Percentiles rank a stretch among this genome's conserved stretches.
phyloP scores from a whole-genome alignment of 2,797 vertebrate genomes.

The Phataginus tricuspis region DNA sequence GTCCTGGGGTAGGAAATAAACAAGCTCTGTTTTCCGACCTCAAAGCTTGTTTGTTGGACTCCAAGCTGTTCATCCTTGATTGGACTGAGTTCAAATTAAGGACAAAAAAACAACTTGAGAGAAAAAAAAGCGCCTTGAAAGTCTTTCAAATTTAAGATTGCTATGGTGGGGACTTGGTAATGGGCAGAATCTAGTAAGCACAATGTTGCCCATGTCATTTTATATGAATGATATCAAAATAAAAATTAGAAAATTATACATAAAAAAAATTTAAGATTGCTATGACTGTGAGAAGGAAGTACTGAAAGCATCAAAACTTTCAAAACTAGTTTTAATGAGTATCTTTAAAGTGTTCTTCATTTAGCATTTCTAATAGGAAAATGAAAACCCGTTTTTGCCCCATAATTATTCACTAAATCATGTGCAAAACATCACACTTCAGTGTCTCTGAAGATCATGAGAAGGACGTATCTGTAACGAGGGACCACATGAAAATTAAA shows the following conservation, averaged over 20 bases:
- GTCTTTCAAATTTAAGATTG: constrained; percentile 27
- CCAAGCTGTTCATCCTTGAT: neutral
- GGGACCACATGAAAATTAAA: constrained; percentile 37
- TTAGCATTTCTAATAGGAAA: constrained; percentile 34
- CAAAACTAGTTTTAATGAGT: constrained; percentile 48
- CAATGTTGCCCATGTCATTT: too few species aligned
- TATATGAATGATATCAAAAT: too few species aligned
- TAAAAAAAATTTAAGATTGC: constrained; percentile 13
- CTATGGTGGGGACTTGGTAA: neutral
- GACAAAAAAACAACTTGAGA: neutral
- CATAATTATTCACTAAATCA: constrained; percentile 60
- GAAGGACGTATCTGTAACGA: constrained; percentile 42
- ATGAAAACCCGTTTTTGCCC: neutral
- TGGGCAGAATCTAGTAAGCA: too few species aligned
- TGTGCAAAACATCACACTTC: neutral
- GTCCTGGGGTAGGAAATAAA: neutral
- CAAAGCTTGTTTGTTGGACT: neutral
- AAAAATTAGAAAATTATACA: too few species aligned
- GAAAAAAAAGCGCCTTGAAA: neutral
- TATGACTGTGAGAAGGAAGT: neutral
- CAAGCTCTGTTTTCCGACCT: neutral
- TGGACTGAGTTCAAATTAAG: constrained; percentile 44
- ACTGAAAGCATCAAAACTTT: constrained; percentile 9
- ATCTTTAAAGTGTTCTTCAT: constrained; percentile 33
- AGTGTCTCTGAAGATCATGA: constrained; percentile 63